Evolutionary conservation across 2,113 vertebrate genomes (phyloP).

Genomic region (Nyctereutes procyonoides): DNA sequence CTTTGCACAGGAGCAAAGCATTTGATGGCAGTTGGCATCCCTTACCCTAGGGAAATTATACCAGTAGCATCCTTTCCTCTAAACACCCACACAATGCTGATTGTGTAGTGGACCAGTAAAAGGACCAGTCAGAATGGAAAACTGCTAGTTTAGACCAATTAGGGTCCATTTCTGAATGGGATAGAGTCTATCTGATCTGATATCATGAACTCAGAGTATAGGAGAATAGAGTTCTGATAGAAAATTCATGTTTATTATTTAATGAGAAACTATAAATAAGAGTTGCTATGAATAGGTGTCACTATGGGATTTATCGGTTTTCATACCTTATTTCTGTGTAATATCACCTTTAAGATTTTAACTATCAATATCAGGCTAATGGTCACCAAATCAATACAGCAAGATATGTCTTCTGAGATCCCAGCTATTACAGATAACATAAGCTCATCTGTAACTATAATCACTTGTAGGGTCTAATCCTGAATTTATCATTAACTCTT

Average conservation of each 20-base stretch:
- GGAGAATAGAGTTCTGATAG: neutral
- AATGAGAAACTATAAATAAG: neutral
- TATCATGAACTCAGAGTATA: neutral
- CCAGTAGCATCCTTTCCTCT: neutral
- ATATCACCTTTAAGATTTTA: neutral
- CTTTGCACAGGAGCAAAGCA: neutral
- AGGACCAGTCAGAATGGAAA: neutral
- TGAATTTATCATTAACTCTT: neutral
- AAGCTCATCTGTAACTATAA: neutral
- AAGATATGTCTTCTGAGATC: neutral
- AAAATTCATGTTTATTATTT: neutral
- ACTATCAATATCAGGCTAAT: neutral
- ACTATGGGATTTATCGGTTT: neutral
- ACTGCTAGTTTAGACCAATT: neutral
- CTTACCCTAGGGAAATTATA: neutral
- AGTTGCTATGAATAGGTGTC: neutral
- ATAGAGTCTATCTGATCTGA: neutral
- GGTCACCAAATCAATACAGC: neutral
- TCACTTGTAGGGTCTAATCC: too few species aligned
- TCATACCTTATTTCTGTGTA: neutral
- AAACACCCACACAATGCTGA: accelerated
- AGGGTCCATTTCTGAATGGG: neutral
- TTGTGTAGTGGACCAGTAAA: neutral
- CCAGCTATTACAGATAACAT: accelerated
- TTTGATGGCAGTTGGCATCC: neutral